Percentiles rank a stretch among this genome's conserved stretches.
phyloP scores from a whole-genome alignment of 2,113 vertebrate genomes.

The Tor tambroides region DNA sequence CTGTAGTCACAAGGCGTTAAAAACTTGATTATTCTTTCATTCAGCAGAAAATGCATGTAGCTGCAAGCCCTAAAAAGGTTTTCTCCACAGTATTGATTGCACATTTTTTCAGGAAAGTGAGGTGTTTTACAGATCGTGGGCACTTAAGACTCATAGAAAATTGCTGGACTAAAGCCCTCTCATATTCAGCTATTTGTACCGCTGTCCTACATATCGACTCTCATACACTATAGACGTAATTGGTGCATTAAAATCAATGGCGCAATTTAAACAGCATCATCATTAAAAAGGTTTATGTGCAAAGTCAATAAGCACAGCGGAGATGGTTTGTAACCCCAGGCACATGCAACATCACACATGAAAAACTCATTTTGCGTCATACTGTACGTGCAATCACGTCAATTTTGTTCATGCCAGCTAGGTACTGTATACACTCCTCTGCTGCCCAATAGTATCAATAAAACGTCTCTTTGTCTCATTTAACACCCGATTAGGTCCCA shows the following conservation, averaged over 20 bases:
- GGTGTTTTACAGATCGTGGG: slow-evolving; percentile 46
- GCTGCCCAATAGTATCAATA: slow-evolving; percentile 54
- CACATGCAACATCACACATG: slow-evolving; percentile 37
- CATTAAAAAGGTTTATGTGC: slow-evolving; percentile 64
- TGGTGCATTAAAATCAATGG: slow-evolving; percentile 69
- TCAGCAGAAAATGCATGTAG: slow-evolving; percentile 24
- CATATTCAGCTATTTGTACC: slow-evolving; percentile 58
- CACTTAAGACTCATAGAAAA: slow-evolving; percentile 60
- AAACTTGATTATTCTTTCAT: slow-evolving; percentile 41
- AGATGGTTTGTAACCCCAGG: slow-evolving; percentile 15
- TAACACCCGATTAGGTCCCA: slow-evolving; percentile 70
- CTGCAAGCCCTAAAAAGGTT: slow-evolving; percentile 50
- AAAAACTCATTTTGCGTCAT: background rate
- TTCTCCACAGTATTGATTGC: slow-evolving; percentile 46
- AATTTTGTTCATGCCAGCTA: background rate
- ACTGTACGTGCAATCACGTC: background rate
- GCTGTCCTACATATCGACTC: slow-evolving; percentile 59
- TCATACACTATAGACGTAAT: slow-evolving; percentile 64
- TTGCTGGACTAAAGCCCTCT: slow-evolving; percentile 48
- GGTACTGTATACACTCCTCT: slow-evolving; percentile 37
- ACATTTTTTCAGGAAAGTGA: slow-evolving; percentile 49
- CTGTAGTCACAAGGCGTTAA: slow-evolving; percentile 7
- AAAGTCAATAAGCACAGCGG: slow-evolving; percentile 64
- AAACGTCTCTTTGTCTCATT: slow-evolving; percentile 65
- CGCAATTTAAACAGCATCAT: slow-evolving; percentile 68